These are phyloP conservation scores for Saguinus oedipus DNA, from an alignment of 2,797 vertebrate genomes.

Conservation along the genomic window DNA sequence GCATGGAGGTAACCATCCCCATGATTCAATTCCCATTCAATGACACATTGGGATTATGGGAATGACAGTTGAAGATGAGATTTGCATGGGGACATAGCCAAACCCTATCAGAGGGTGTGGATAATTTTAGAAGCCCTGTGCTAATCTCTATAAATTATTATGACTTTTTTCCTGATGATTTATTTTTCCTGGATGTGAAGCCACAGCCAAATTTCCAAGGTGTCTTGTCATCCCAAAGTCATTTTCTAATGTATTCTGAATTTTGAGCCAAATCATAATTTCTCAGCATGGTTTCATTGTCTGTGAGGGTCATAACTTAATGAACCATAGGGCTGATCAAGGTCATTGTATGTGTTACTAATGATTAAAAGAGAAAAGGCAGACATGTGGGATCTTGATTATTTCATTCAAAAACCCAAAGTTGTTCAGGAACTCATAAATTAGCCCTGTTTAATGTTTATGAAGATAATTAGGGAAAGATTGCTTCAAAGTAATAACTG, in stretches of 20 bases:
- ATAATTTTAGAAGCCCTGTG: neutral
- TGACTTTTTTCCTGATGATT: neutral
- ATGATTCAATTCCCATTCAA: neutral
- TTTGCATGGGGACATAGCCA: neutral
- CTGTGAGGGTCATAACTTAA: constrained; percentile 52
- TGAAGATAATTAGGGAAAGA: constrained; percentile 79
- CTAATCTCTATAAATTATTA: neutral
- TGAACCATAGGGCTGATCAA: constrained; percentile 31
- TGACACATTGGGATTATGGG: neutral
- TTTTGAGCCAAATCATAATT: constrained; percentile 52
- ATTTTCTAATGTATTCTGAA: constrained; percentile 28
- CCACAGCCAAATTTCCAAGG: neutral
- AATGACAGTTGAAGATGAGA: neutral
- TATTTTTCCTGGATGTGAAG: neutral
- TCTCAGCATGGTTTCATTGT: constrained; percentile 31
- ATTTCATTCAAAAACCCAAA: constrained; percentile 65
- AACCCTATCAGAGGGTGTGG: neutral
- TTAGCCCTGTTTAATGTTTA: constrained; percentile 81
- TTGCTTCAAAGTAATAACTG: constrained; percentile 79
- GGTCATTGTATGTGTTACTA: constrained; percentile 60
- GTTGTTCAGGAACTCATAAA: constrained; percentile 80
- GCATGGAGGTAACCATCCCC: neutral
- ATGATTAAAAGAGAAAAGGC: constrained; percentile 62
- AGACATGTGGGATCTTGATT: constrained; percentile 60
- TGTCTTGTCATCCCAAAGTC: constrained; percentile 25